Base-by-base conservation (phyloP, 2,797 vertebrate species). In the Limosa lapponica region DNA sequence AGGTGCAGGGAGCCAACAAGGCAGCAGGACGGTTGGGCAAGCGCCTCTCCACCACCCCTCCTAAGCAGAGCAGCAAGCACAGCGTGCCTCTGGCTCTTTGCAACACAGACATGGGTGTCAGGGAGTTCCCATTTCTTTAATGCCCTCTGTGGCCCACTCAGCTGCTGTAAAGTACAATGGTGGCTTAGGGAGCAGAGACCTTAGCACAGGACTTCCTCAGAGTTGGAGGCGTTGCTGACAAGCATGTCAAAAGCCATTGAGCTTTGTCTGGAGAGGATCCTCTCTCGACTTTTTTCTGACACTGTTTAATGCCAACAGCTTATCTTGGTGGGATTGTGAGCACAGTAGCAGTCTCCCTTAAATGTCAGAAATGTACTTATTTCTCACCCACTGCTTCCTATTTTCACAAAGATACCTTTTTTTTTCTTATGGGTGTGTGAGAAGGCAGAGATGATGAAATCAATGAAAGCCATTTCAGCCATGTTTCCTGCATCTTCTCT, bases 381-480 rank as follows among this genome's bases (percentile, higher is more conserved):
- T 90, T 95, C 93, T 96, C 95, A 96, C 96, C 97, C 94, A 97
- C 96, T 83, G 36, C 52, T 98, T 98, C 96, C 96, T 97, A 46
- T 95, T 79, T 88, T 57, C n/a, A 70, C 70, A 51, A 67, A 84
- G 51, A 72, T 87, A 59, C 55, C 66, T 67, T 57, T 67, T 73
- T 73, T 58, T 67, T 37, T 49, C 27, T 13, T 37, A 73, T 11
- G 11, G 25, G 34, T 41, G 20, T 20, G 52, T 30, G 79, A 57
- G 24, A 51, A 32, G 27, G 59, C 59, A 89, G 57, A 46, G 62
- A 37, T 11, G 18, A 82, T 5, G 15, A 90, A 89, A 39, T 6
- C 48, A 51, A 32, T 5, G 8, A 37, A 67, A 89, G 30, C 27
- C 23, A 18, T 41, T 71, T 80, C 79, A 91, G 52, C 54, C 30